Conservation (phyloP, 2,113 vertebrate species). For the Erythrolamprus reginae region DNA sequence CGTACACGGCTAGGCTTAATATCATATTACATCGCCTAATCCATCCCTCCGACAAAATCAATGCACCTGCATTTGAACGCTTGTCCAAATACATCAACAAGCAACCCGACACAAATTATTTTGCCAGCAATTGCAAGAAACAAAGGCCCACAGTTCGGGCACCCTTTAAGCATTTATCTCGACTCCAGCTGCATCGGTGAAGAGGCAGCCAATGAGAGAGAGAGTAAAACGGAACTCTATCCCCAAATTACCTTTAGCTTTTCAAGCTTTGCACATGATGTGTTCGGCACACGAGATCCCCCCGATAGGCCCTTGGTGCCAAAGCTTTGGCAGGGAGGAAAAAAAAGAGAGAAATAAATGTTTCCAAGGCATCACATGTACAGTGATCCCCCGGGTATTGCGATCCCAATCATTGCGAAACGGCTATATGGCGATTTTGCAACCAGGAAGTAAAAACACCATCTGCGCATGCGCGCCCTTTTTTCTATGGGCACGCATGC, state of each 20-base stretch:
- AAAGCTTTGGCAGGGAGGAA: neutral
- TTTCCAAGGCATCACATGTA: neutral
- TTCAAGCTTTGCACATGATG: neutral
- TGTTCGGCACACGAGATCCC: neutral
- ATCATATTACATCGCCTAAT: constrained; percentile 74
- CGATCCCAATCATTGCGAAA: too few relatives aligned
- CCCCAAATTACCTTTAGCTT: neutral
- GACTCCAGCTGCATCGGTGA: neutral
- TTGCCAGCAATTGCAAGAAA: constrained; percentile 55
- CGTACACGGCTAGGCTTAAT: constrained; percentile 65
- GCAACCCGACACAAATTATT: constrained; percentile 65
- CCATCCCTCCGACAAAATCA: constrained; percentile 68
- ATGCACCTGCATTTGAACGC: constrained; percentile 70
- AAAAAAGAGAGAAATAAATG: neutral
- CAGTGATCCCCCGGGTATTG: too few relatives aligned
- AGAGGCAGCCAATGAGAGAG: neutral
- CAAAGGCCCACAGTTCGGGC: neutral
- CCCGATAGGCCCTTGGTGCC: neutral
- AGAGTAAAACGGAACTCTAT: neutral
- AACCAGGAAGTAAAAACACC: too few relatives aligned
- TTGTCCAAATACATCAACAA: constrained; percentile 69
- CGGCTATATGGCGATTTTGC: too few relatives aligned
- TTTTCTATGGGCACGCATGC: too few relatives aligned
- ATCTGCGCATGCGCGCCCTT: too few relatives aligned
- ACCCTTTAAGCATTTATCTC: neutral